Conservation (phyloP, 30 jellyfish, hydroid and myxozoan species). For the Calvadosia cruxmelitensis region DNA sequence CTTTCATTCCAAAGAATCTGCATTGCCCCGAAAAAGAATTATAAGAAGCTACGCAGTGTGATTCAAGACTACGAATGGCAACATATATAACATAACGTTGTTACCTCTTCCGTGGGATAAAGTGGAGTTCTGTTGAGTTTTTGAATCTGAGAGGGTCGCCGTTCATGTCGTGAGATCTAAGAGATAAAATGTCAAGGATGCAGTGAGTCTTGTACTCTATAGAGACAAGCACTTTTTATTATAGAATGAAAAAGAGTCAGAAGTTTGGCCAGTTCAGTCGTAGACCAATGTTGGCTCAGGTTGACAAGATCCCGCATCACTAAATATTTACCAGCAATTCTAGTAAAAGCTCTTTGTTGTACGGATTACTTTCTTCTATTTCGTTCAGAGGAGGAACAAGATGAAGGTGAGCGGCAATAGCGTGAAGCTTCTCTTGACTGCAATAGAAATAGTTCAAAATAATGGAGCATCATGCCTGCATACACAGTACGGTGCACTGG, state of each 20-base stretch:
- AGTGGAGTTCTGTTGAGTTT: constrained; percentile 59
- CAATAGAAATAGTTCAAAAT: constrained; percentile 3
- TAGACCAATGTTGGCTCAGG: no score
- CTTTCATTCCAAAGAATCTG: constrained; percentile 89
- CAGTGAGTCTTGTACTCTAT: no score
- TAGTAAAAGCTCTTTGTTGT: constrained; percentile 43
- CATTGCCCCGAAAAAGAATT: background rate
- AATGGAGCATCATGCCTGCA: no score
- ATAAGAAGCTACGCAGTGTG: background rate
- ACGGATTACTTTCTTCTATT: constrained; percentile 39
- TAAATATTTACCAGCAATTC: constrained; percentile 91
- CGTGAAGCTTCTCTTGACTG: constrained; percentile 67
- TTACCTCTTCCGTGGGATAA: constrained; percentile 87
- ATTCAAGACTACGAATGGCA: background rate
- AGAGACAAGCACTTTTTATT: no score
- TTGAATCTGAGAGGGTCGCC: constrained; percentile 79
- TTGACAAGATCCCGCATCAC: no score
- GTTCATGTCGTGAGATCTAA: constrained; percentile 79
- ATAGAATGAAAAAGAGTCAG: no score
- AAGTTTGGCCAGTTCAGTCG: no score
- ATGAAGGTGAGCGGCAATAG: constrained; percentile 73
- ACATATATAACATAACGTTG: no score
- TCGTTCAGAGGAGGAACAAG: constrained; percentile 55
- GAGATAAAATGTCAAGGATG: no score
- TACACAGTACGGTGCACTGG: no score